Evolutionary conservation across 2,113 vertebrate species (phyloP).

Genomic region (Gallinago undulata): DNA sequence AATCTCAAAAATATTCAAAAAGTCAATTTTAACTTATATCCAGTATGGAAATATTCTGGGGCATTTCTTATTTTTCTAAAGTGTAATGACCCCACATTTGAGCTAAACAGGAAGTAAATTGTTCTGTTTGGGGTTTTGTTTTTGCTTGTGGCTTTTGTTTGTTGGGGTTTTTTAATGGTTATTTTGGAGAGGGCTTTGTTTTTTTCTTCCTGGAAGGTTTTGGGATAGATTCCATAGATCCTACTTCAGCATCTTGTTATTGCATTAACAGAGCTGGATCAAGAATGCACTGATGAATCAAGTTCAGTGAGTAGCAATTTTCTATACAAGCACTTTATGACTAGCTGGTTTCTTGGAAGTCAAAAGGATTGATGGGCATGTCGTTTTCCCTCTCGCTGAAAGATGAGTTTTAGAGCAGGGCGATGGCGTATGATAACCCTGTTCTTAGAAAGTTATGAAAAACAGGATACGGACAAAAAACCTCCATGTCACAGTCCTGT

Average conservation of each 20-base stretch:
- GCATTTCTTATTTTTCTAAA: not conserved
- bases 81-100: not conserved
- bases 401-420: not conserved
- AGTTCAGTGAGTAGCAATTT: not conserved
- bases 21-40: not conserved
- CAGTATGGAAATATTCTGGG: not conserved
- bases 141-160: not conserved
- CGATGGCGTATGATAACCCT: fast-evolving
- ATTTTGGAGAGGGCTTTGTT: not conserved
- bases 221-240: not conserved
- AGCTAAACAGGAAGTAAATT: not conserved
- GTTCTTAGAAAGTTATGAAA: not conserved
- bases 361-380: not conserved
- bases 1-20: not conserved
- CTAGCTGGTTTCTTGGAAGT: not conserved
- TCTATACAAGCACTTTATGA: not conserved
- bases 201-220: not conserved
- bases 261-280: not conserved
- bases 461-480: not conserved
- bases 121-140: not conserved
- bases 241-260: not conserved
- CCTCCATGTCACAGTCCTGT: not conserved
- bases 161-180: too few species aligned
- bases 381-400: not conserved
- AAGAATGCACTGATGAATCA: not conserved